Evolutionary conservation across 1,140 invertebrate species (phyloP).

Genomic region (Drosophila malerkotliana): DNA sequence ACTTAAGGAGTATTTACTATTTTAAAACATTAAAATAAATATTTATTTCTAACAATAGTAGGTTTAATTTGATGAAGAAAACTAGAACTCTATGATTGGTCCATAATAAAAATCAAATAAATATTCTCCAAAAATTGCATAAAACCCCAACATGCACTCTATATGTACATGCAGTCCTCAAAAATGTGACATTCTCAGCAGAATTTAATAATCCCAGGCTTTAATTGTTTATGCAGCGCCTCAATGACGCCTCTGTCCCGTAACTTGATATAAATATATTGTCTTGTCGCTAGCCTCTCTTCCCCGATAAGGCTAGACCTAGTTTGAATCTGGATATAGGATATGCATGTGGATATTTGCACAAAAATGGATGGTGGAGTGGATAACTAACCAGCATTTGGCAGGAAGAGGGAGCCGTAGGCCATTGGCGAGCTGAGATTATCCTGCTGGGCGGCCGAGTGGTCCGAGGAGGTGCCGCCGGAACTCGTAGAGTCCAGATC

Average conservation of each 20-base stretch:
- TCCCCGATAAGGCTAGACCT: slow-evolving; percentile 49
- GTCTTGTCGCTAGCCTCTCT: slow-evolving; percentile 19
- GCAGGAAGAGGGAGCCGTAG: slow-evolving; percentile 75
- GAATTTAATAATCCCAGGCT: slow-evolving; percentile 59
- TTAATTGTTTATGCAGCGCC: slow-evolving; percentile 80
- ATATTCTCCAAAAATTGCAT: slow-evolving; percentile 4
- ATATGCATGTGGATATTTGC: neutral
- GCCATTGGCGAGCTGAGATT: slow-evolving; percentile 78
- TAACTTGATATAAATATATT: slow-evolving; percentile 48
- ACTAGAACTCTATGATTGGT: too few species aligned
- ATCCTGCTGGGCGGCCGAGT: slow-evolving; percentile 76
- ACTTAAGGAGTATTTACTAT: neutral
- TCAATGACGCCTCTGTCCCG: slow-evolving; percentile 68
- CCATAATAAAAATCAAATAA: neutral
- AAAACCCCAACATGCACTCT: slow-evolving; percentile 7
- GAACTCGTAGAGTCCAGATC: slow-evolving; percentile 82
- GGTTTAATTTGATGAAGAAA: too few species aligned
- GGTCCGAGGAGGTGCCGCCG: slow-evolving; percentile 79
- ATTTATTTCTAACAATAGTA: neutral
- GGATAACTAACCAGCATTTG: slow-evolving; percentile 71
- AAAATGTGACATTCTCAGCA: slow-evolving; percentile 73
- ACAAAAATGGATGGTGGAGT: neutral
- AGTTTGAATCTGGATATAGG: slow-evolving; percentile 14
- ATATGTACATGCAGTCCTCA: slow-evolving; percentile 48
- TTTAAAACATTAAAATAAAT: neutral